Evolutionary conservation across 1,140 invertebrate genomes (phyloP).

Genomic region (Holotrichia oblita): DNA sequence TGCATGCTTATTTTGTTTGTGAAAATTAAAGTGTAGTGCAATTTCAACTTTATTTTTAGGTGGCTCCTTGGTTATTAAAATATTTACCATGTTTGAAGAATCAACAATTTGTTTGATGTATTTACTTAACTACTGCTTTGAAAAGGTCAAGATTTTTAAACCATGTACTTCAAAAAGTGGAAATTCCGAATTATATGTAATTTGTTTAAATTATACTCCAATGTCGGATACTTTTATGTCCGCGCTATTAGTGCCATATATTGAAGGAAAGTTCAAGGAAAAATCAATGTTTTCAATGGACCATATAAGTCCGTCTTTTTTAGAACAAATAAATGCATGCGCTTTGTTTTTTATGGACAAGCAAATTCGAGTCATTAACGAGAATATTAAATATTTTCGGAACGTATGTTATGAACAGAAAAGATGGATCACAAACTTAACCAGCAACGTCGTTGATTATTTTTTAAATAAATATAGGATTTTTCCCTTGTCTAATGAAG

Average conservation of each 20-base stretch:
- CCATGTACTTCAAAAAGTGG: conserved; percentile 92
- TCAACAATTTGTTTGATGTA: conserved; percentile 82
- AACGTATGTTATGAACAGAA: conserved; percentile 27
- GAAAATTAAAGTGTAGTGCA: too few relatives aligned
- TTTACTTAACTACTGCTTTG: conserved; percentile 79
- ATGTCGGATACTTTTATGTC: conserved; percentile 62
- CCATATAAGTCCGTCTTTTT: conserved; percentile 72
- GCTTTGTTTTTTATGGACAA: conserved; percentile 70
- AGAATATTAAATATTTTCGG: conserved; percentile 70
- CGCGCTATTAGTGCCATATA: conserved; percentile 65
- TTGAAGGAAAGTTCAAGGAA: conserved; percentile 51
- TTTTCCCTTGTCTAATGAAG: background rate
- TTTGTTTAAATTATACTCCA: conserved; percentile 76
- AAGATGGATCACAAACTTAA: background rate
- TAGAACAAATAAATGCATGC: conserved; percentile 74
- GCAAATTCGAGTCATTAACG: conserved; percentile 71
- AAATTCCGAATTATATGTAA: conserved; percentile 92
- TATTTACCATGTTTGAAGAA: conserved; percentile 92
- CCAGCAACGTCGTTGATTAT: conserved; percentile 49
- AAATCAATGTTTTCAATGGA: conserved; percentile 69
- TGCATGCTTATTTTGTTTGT: too few relatives aligned
- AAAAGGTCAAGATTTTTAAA: conserved; percentile 81
- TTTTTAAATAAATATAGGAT: conserved; percentile 49
- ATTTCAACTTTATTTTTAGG: conserved; percentile 67
- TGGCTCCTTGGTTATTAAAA: conserved; percentile 88